phyloP scores from a whole-genome alignment of 2,797 vertebrate species.

The Onychomys leucogaster region DNA sequence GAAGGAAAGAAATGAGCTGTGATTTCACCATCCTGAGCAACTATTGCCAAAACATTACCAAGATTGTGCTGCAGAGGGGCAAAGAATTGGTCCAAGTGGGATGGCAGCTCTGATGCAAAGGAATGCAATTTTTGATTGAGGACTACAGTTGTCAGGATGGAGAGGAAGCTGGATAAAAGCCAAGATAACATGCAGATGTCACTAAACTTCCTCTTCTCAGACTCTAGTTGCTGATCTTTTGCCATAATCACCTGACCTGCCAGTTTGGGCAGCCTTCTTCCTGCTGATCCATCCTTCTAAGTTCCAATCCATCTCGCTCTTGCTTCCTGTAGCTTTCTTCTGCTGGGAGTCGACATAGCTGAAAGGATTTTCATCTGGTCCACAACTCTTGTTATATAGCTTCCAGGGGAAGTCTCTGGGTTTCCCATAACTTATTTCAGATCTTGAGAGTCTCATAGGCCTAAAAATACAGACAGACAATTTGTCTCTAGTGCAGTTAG shows the following conservation, averaged over 20 bases:
- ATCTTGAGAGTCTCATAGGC: neutral
- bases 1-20: neutral
- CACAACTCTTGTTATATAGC: slow-evolving; percentile 26
- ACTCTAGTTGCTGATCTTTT: neutral
- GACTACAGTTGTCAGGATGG: neutral
- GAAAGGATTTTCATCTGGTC: neutral
- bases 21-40: slow-evolving; percentile 26
- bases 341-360: neutral
- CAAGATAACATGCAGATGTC: neutral
- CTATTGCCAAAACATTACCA: neutral
- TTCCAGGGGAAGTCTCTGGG: neutral
- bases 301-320: neutral
- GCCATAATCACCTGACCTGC: neutral
- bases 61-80: neutral
- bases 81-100: neutral
- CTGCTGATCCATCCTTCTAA: slow-evolving; percentile 11
- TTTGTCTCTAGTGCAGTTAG: neutral
- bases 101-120: neutral
- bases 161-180: neutral
- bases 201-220: neutral
- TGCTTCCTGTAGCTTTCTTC: slow-evolving; percentile 26
- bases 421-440: slow-evolving; percentile 44
- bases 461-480: neutral
- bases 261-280: neutral
- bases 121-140: neutral